A percentile compares a stretch with the other conserved stretches of the same genome.
Conservation (phyloP, 2,113 vertebrate species). For the Atlantisia rogersi region DNA sequence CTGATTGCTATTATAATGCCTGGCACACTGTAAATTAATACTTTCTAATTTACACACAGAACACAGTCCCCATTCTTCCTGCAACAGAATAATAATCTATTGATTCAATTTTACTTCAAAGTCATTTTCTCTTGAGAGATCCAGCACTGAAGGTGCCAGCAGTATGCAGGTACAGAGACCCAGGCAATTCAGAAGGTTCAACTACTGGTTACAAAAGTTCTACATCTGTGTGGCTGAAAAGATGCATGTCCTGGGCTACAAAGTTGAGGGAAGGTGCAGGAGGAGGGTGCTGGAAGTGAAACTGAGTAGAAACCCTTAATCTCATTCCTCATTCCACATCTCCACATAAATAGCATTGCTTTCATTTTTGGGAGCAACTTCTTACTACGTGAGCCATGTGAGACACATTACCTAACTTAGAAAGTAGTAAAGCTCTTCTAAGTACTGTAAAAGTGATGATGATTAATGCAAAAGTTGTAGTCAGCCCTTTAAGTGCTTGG, state of each 20-base stretch:
- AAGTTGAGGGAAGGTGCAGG: not conserved
- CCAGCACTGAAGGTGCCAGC: not conserved
- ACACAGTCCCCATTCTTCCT: not conserved
- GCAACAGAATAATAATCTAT: not conserved
- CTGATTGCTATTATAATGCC: not conserved
- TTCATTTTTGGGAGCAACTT: constrained; percentile 15
- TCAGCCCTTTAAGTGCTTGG: not conserved
- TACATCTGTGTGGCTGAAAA: not conserved
- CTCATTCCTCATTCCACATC: not conserved
- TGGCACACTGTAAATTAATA: constrained; percentile 22
- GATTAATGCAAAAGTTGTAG: constrained; percentile 46
- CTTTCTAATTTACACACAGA: constrained; percentile 25
- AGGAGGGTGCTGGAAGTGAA: not conserved
- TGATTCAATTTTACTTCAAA: not conserved
- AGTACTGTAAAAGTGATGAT: constrained; percentile 29
- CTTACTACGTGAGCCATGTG: not conserved
- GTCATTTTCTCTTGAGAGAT: not conserved
- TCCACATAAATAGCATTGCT: not conserved
- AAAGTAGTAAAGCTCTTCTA: constrained; percentile 52
- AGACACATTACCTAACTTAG: constrained; percentile 27
- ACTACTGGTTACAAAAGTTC: not conserved
- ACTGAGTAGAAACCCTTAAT: not conserved
- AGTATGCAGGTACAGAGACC: not conserved
- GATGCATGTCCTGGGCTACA: not conserved
- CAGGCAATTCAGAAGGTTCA: not conserved